These are phyloP conservation scores for Cottoperca gobio DNA, from an alignment of 2,797 vertebrate genomes.

Conservation along the genomic window DNA sequence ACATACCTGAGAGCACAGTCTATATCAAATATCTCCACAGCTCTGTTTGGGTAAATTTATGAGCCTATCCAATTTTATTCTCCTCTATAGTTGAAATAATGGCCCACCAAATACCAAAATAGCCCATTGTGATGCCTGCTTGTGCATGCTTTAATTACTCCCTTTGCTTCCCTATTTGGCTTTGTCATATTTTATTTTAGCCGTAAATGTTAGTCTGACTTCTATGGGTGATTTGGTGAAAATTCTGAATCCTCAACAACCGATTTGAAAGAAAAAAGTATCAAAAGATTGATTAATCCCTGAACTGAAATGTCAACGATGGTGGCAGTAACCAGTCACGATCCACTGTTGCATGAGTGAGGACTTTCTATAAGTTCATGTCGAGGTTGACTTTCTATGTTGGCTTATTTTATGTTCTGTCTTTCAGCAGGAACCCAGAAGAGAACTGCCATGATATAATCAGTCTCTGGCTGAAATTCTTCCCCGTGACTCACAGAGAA, in stretches of 20 bases:
- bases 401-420: conserved; percentile 57
- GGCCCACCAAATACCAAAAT: conserved; percentile 52
- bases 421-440: conserved; percentile 81
- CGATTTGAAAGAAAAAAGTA: conserved; percentile 26
- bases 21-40: conserved; percentile 23
- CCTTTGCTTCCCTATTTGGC: conserved; percentile 28
- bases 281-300: conserved; percentile 2
- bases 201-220: conserved; percentile 31
- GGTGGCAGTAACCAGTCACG: conserved; percentile 80
- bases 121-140: conserved; percentile 60
- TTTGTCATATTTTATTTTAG: conserved; percentile 40
- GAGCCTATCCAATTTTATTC: not conserved
- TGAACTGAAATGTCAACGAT: conserved; percentile 39
- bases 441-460: conserved; percentile 84
- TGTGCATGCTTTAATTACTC: conserved; percentile 71
- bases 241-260: conserved; percentile 14
- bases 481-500: conserved; percentile 68
- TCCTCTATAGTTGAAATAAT: conserved; percentile 8
- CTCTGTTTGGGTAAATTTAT: conserved; percentile 17
- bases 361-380: conserved; percentile 66
- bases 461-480: conserved; percentile 58
- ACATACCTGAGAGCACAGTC: conserved; percentile 52
- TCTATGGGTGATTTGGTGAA: conserved; percentile 16
- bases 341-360: conserved; percentile 81
- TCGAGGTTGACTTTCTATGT: conserved; percentile 20